Base-by-base conservation (phyloP, 2,797 vertebrate species). In the Sebastes taczanowskii region DNA sequence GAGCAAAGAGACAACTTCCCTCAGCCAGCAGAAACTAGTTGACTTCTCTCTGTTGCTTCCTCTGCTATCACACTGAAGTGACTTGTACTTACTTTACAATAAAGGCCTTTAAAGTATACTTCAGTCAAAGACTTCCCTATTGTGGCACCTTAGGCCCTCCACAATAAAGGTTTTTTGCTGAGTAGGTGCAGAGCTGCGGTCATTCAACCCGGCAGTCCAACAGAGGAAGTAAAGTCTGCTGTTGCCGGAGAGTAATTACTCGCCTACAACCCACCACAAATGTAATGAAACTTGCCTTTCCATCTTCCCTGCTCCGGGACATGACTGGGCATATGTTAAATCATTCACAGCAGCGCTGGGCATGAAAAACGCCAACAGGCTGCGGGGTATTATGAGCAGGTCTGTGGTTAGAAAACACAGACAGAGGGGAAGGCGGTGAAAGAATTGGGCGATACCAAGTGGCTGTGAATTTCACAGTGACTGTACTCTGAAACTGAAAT, bases 271-370 rank as follows among this genome's bases (percentile, higher is more conserved):
- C 29, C 77, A 78, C 73, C 86, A 82, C 71, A 86, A 81, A 85
- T 86, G 77, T 86, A 90, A 89, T 89, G 79, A 89, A 91, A 89
- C 78, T 77, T 86, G 72, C 66, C 78, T 88, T 89, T 79, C 77
- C 71, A 62, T 73, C 23, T 75, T 78, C 67, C 11, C 38, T 35
- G 80, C 86, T 89, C 34, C 32, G 2, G 84, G 84, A 82, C 77
- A 88, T 81, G 75, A 90, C 78, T 71, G 71, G 86, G 86, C 84
- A 84, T 77, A 86, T 86, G 83, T 82, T 92, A 83, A 93, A 93
- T 92, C 89, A 90, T 91, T 93, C 86, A 88, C 86, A 87, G 76
- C 86, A 85, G 69, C 3, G 10, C 46, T 25, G 52, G 23, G 22
- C 67, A 64, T 79, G 73, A 71, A 87, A 76, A 75, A 82, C 46